phyloP scores from a whole-genome alignment of 2,113 vertebrate genomes.

The Madoqua kirkii region DNA sequence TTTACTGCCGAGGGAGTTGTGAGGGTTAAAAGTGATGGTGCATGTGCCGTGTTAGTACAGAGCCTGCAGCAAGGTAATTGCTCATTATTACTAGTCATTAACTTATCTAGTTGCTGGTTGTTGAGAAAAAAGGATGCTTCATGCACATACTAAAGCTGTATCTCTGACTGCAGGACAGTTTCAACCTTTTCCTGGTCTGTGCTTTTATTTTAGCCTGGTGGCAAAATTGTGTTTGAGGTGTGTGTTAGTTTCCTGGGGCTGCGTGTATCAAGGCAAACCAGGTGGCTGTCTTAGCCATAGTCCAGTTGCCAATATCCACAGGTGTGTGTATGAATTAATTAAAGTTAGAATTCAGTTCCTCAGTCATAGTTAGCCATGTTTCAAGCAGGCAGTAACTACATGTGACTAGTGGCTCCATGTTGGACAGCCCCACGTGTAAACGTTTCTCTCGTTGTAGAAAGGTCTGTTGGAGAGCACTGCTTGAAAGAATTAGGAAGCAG shows the following conservation, averaged over 20 bases:
- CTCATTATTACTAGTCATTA: neutral
- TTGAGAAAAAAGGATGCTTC: neutral
- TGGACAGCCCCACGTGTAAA: neutral
- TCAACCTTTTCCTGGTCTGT: neutral
- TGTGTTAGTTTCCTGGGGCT: neutral
- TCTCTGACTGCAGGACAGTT: neutral
- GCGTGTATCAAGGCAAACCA: neutral
- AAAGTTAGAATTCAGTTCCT: neutral
- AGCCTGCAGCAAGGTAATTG: neutral
- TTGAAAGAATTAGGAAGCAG: neutral
- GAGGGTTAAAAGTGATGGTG: neutral
- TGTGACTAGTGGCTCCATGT: neutral
- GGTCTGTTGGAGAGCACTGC: neutral
- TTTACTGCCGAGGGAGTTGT: neutral
- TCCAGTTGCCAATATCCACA: too few relatives aligned
- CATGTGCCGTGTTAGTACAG: fast-evolving
- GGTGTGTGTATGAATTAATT: neutral
- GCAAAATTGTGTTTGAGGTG: neutral
- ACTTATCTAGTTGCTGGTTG: neutral
- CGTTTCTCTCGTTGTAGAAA: fast-evolving
- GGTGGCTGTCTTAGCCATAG: neutral
- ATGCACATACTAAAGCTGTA: neutral
- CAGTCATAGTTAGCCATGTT: neutral
- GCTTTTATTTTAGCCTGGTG: neutral
- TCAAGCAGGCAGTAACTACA: neutral